Evolutionary conservation across 2,797 vertebrate species (phyloP).

Genomic region (Chromis chromis): DNA sequence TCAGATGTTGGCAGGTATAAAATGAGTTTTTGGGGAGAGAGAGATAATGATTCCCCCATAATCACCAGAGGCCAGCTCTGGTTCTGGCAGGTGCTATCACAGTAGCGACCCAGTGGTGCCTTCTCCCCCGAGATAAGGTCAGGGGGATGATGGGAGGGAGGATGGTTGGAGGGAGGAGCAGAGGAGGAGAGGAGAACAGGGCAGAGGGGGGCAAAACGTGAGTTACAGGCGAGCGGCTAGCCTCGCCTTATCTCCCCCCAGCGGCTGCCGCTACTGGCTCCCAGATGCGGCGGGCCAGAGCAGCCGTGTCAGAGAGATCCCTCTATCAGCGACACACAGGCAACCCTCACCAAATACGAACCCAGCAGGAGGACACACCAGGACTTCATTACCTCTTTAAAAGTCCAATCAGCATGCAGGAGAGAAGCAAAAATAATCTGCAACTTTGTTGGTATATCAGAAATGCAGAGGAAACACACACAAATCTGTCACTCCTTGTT

Average conservation of each 20-base stretch:
- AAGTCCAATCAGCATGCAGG: conserved; percentile 78
- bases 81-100: conserved; percentile 84
- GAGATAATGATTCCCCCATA: conserved; percentile 85
- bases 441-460: conserved; percentile 65
- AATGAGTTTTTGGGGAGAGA: conserved; percentile 81
- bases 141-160: conserved; percentile 77
- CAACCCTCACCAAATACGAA: conserved; percentile 84
- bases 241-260: conserved; percentile 84
- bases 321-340: conserved; percentile 91
- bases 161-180: conserved; percentile 59
- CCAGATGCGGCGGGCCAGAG: conserved; percentile 80
- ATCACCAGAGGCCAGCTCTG: conserved; percentile 83
- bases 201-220: conserved; percentile 66
- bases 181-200: conserved; percentile 64
- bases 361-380: conserved; percentile 86
- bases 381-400: conserved; percentile 91
- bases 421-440: conserved; percentile 65
- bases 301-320: conserved; percentile 88
- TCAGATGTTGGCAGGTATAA: conserved; percentile 83
- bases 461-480: conserved; percentile 55
- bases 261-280: conserved; percentile 81
- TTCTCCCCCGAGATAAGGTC: conserved; percentile 89
- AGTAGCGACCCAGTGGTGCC: conserved; percentile 85
- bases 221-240: conserved; percentile 80
- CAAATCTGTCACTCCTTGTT: conserved; percentile 45